Percentiles rank a stretch among this genome's conserved stretches.
phyloP scores from a whole-genome alignment of 2,797 vertebrate genomes.

The Zalophus californianus region DNA sequence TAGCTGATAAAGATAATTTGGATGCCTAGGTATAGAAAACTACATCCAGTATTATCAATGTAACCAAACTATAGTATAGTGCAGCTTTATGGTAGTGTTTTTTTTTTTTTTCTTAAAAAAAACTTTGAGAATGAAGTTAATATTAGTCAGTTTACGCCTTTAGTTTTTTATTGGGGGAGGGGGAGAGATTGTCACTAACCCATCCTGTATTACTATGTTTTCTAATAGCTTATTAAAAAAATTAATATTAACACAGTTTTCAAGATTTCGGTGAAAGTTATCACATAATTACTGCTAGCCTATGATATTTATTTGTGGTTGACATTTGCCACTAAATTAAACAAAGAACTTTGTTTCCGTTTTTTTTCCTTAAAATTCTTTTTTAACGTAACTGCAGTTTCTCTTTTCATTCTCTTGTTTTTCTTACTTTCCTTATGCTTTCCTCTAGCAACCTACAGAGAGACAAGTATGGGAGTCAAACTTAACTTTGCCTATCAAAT shows the following conservation, averaged over 20 bases:
- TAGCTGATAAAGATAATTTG: constrained; percentile 85
- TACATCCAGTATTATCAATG: constrained; percentile 77
- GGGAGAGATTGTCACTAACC: constrained; percentile 80
- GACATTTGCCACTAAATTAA: constrained; percentile 81
- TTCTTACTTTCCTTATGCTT: constrained; percentile 96
- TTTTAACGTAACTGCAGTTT: constrained; percentile 90
- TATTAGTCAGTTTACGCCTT: constrained; percentile 83
- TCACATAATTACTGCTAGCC: constrained; percentile 75
- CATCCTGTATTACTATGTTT: constrained; percentile 78
- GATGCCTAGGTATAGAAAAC: constrained; percentile 82
- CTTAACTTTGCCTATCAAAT: constrained; percentile 99
- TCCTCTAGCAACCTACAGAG: constrained; percentile 99
- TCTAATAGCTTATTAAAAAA: constrained; percentile 71
- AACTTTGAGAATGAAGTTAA: constrained; percentile 65
- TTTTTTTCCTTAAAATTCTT: constrained; percentile 84
- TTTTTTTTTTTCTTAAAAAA: constrained; percentile 54
- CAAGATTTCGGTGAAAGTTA: constrained; percentile 79
- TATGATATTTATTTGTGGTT: constrained; percentile 77
- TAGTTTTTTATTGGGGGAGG: constrained; percentile 73
- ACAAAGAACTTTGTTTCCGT: constrained; percentile 83
- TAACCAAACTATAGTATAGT: constrained; percentile 91
- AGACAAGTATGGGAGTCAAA: constrained; percentile 99
- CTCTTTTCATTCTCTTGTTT: constrained; percentile 94
- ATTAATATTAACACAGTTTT: constrained; percentile 77
- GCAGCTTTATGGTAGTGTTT: constrained; percentile 90